Evolutionary conservation across 2,113 vertebrate species (phyloP).

Genomic region (Gorilla gorilla): DNA sequence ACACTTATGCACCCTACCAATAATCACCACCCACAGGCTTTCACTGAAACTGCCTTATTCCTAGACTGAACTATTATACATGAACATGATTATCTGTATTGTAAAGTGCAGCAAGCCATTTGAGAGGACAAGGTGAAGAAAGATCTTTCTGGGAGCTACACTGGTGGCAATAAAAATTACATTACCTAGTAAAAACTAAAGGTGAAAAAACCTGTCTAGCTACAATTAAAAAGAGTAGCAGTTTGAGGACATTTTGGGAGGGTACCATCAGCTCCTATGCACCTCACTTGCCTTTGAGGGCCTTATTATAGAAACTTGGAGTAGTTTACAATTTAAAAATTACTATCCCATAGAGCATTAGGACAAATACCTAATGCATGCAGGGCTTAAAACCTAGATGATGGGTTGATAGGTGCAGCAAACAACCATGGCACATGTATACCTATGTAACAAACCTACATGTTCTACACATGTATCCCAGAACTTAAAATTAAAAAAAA

Average conservation of each 20-base stretch:
- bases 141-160: neutral
- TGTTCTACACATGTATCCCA: too few species aligned
- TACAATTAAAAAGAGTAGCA: neutral
- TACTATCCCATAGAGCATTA: neutral
- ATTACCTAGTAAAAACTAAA: neutral
- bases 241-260: neutral
- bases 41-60: neutral
- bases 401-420: too few species aligned
- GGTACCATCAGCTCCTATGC: neutral
- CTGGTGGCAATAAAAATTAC: neutral
- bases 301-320: neutral
- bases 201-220: neutral
- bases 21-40: neutral
- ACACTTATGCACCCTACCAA: rapidly evolving
- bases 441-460: too few species aligned
- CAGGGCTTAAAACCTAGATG: too few species aligned
- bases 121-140: neutral
- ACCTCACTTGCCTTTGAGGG: neutral
- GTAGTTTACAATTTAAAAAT: neutral
- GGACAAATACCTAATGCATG: too few species aligned
- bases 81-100: neutral
- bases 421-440: too few species aligned
- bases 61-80: neutral
- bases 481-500: too few species aligned
- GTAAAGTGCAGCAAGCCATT: neutral